These are phyloP conservation scores for Drosophila paranaensis DNA, from an alignment of 2,888 invertebrate species.

Conservation along the genomic window DNA sequence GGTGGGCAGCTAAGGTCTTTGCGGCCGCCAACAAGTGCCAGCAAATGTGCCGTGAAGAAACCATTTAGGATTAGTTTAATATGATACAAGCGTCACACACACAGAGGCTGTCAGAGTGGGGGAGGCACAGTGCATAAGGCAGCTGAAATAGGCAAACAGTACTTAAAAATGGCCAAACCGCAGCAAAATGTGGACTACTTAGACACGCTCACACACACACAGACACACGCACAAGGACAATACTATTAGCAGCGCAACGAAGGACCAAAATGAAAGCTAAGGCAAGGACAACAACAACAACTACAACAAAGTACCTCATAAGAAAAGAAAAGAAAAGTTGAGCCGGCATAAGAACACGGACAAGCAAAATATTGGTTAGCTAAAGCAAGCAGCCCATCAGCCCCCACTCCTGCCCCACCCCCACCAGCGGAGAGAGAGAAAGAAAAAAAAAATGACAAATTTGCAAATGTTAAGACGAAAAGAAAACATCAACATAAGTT, in stretches of 20 bases:
- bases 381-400: conserved; percentile 28
- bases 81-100: conserved; percentile 67
- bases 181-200: conserved; percentile 74
- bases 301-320: conserved; percentile 16
- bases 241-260: conserved; percentile 49
- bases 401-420: not conserved
- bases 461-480: conserved; percentile 82
- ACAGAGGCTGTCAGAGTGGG: not conserved
- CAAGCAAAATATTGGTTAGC: conserved; percentile 71
- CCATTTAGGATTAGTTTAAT: conserved; percentile 84
- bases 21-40: conserved; percentile 52
- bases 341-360: conserved; percentile 62
- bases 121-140: not conserved
- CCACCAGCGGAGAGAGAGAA: not conserved
- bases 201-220: conserved; percentile 32
- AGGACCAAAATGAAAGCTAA: conserved; percentile 19
- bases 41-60: conserved; percentile 83
- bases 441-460: conserved; percentile 74
- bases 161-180: conserved; percentile 72
- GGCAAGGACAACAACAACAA: conserved; percentile 13
- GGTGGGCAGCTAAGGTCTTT: conserved; percentile 17
- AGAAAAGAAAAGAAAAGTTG: conserved; percentile 44
- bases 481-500: conserved; percentile 82
- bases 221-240: conserved; percentile 41
- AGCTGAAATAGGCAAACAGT: conserved; percentile 83